Base-by-base conservation (phyloP, 2,888 invertebrate genomes). In the Nymphalis c-album region DNA sequence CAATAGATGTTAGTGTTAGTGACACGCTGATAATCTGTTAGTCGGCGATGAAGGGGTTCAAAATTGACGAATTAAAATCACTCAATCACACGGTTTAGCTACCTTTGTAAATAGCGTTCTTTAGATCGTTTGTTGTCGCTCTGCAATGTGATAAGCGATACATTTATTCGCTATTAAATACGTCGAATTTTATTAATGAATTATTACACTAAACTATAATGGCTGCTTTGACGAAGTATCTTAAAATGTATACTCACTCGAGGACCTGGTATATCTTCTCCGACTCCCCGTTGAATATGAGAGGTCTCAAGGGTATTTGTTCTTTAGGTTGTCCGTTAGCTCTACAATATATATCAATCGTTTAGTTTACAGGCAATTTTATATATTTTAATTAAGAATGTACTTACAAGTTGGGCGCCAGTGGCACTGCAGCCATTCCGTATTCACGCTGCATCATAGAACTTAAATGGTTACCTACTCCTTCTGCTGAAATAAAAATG, bases 291-390 rank as follows among this genome's bases (percentile, higher is more conserved):
- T 94, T 94, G 74, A 95, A 94, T 77, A 95, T 94, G 53, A 96
- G 91, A 64, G 96, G 95, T 79, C 95, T 93, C 77, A 97, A 88
- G 60, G 97, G 97, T 84, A 97, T 97, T 78, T 94, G 96, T 81
- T 97, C 96, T 71, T 91, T 94, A 6, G 90, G 88, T 76, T 91
- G 91, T 71, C 93, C 91, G 60, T 92, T 91, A 59, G 90, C 90
- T 69, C 93, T 93, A 78, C 45, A 79, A 76, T 31, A 67, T 63
- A 26, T 64, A 67, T 26, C 35, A 59, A 50, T 45, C 63, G 16
- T 47, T 59, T 53, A 46, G 13, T 60, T 46, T 31, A 17, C 48
- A 58, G 17, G n/a, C 13, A 13, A 18, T 18, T 13, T 10, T 40
- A 18, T 40, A 40, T 10, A 10, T n/a, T 26, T 26, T 2, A 26